A percentile compares a stretch with the other conserved stretches of the same genome.
These are phyloP conservation scores for Myotis davidii DNA, from an alignment of 2,113 vertebrate genomes.

Conservation along the genomic window DNA sequence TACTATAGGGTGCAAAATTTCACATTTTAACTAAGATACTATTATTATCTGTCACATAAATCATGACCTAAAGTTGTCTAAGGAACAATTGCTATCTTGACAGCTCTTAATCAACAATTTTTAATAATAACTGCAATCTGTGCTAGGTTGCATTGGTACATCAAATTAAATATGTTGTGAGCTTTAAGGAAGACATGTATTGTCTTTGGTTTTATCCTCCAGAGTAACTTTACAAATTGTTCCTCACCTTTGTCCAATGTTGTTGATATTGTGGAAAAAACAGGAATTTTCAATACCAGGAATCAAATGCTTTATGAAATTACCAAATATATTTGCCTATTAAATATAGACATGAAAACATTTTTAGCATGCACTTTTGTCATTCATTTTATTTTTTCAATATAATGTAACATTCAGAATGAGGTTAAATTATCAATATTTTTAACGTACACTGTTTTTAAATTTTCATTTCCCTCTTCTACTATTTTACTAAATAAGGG, in stretches of 20 bases:
- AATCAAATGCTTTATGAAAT: not conserved
- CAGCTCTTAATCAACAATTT: not conserved
- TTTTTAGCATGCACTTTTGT: not conserved
- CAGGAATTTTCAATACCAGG: not conserved
- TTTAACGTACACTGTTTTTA: not conserved
- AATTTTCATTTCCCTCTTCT: not conserved
- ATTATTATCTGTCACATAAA: not conserved
- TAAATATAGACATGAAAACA: not conserved
- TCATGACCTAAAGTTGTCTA: not conserved
- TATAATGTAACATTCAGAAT: not conserved
- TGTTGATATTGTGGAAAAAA: not conserved
- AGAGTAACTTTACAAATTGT: not conserved
- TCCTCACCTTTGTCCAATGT: not conserved
- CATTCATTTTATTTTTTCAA: slow-evolving; percentile 2
- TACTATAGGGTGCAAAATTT: not conserved
- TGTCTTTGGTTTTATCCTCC: not conserved
- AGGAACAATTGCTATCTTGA: not conserved
- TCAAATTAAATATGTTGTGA: not conserved
- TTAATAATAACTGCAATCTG: not conserved
- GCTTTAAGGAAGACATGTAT: not conserved
- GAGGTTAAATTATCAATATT: not conserved
- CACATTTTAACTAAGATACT: not conserved
- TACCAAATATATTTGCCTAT: not conserved
- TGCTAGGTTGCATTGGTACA: not conserved
- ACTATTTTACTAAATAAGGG: not conserved